A percentile compares a stretch with the other conserved stretches of the same genome.
These are phyloP conservation scores for Sinocyclocheilus anshuiensis DNA, from an alignment of 2,113 vertebrate genomes.

Conservation along the genomic window DNA sequence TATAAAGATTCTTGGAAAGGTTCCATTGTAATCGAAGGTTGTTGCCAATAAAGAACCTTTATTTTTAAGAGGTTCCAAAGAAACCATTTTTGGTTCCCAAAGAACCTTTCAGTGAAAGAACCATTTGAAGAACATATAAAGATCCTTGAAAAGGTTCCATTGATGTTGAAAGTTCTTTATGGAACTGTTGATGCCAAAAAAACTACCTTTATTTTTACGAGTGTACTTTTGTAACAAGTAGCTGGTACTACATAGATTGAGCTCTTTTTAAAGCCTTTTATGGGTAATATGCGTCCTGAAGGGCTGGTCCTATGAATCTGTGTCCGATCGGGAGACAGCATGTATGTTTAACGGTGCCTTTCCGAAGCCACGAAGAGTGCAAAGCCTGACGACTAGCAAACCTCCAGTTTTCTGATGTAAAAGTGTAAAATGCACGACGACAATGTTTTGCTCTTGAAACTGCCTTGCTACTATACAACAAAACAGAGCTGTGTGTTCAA, in stretches of 20 bases:
- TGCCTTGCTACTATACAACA: constrained; percentile 75
- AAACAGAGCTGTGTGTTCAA: constrained; percentile 68
- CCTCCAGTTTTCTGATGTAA: constrained; percentile 37
- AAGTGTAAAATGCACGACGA: constrained; percentile 73
- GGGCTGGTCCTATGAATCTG: constrained; percentile 73
- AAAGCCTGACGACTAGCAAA: constrained; percentile 52
- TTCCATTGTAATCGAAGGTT: too few relatives aligned
- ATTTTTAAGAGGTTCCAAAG: too few relatives aligned
- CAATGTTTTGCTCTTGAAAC: constrained; percentile 87
- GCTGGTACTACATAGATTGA: constrained; percentile 89
- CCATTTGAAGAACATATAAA: too few relatives aligned
- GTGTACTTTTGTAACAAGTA: constrained; percentile 75
- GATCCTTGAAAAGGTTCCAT: too few relatives aligned
- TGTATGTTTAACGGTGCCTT: constrained; percentile 77
- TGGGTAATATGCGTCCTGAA: constrained; percentile 70
- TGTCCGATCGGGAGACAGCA: constrained; percentile 72
- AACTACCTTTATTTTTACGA: neutral
- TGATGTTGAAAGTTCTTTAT: too few relatives aligned
- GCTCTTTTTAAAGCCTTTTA: constrained; percentile 65
- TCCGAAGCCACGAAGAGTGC: constrained; percentile 62
- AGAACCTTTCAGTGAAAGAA: too few relatives aligned
- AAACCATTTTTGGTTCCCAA: too few relatives aligned
- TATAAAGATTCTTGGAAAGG: too few relatives aligned
- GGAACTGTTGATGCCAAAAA: too few relatives aligned
- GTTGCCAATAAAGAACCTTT: too few relatives aligned